Base-by-base conservation (phyloP, 2,113 vertebrate genomes). In the Oreotrochilus melanogaster region DNA sequence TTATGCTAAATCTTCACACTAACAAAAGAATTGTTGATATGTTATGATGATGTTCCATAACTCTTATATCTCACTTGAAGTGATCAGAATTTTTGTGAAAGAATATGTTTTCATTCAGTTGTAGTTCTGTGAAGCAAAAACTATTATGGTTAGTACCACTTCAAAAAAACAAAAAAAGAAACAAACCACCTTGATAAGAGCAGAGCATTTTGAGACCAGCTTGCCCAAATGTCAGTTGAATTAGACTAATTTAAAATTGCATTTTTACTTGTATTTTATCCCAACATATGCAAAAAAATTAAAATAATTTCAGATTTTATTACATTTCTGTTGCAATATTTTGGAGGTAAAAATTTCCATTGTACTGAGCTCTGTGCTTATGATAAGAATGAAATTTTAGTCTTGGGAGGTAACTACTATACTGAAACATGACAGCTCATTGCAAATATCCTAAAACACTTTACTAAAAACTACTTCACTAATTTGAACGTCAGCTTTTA, bases 401-500 rank as follows among this genome's bases (percentile, higher is more conserved):
- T 82, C 70, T 78, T 72, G 28, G 48, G 31, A 75, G 18, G 48
- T 60, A 87, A 74, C 35, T 18, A 33, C n/a, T 64, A 17, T n/a
- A 54, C 22, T 78, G 62, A 84, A 84, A 78, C 5, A 51, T 24
- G 24, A 48, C 17, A 69, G 65, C 7, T 71, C 53, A 57, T 37
- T 67, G 69, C 37, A 92, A 93, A 78, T 65, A 89, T 53, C n/a
- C 83, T 91, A 81, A 81, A 78, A 24, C 50, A 37, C 10, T 78
- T 74, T 18, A 45, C n/a, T 39, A 39, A 39, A 39, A 39, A 13
- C 39, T 39, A 39, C 39, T 39, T 39, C 39, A 39, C 11, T 81
- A 33, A 87, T 78, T 33, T 87, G 57, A 95, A 81, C 85, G 75
- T 31, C 35, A 95, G 65, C 53, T 92, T 90, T 81, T 78, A 89